Evolutionary conservation across 2,888 invertebrate genomes (phyloP).

Genomic region (Drosophila formosana): DNA sequence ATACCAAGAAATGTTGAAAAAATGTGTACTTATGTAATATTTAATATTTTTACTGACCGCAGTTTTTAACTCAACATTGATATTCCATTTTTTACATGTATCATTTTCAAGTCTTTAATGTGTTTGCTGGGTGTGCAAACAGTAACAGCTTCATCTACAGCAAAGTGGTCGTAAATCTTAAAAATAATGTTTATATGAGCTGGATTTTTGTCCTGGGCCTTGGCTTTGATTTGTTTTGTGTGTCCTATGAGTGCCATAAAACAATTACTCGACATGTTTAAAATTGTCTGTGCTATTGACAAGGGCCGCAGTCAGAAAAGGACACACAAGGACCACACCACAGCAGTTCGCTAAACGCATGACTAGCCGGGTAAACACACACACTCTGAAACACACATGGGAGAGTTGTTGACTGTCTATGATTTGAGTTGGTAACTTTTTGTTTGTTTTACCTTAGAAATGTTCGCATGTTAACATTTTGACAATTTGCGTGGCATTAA

Average conservation of each 20-base stretch:
- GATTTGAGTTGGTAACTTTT: slow-evolving; percentile 55
- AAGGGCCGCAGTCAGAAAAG: slow-evolving; percentile 23
- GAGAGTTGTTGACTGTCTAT: slow-evolving; percentile 43
- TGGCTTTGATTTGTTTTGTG: slow-evolving; percentile 60
- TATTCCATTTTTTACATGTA: slow-evolving; percentile 13
- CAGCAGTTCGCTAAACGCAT: slow-evolving; percentile 15
- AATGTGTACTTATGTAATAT: too few species aligned
- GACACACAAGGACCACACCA: slow-evolving; percentile 23
- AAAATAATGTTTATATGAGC: slow-evolving; percentile 37
- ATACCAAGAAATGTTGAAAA: too few species aligned
- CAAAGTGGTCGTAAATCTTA: slow-evolving; percentile 49
- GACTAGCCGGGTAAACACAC: slow-evolving; percentile 27
- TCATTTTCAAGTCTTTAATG: slow-evolving; percentile 36
- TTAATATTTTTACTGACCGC: too few species aligned
- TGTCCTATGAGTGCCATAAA: slow-evolving; percentile 71
- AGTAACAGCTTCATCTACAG: not conserved
- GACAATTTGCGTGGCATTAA: slow-evolving; percentile 68
- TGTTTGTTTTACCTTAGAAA: slow-evolving; percentile 50
- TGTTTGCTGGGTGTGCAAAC: slow-evolving; percentile 15
- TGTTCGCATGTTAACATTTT: slow-evolving; percentile 61
- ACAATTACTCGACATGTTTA: slow-evolving; percentile 72
- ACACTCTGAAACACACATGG: not conserved
- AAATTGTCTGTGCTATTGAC: slow-evolving; percentile 61
- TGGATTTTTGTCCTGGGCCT: slow-evolving; percentile 25
- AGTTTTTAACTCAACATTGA: too few species aligned